Percentiles rank a stretch among this genome's conserved stretches.
These are phyloP conservation scores for Orchesellides sinensis DNA, from an alignment of 2,888 invertebrate genomes.

Conservation along the genomic window DNA sequence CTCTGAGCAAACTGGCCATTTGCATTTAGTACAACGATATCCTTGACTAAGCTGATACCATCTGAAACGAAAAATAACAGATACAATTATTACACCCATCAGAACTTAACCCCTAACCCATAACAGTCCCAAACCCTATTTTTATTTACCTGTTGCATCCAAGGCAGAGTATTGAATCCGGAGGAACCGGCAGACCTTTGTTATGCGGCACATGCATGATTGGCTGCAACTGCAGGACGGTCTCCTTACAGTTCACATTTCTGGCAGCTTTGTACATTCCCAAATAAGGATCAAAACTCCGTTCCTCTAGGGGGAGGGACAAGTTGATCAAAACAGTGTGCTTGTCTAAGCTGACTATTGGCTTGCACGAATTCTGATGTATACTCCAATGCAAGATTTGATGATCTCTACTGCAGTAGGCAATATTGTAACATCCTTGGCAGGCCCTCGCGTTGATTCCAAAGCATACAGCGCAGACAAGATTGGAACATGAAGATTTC, in stretches of 20 bases:
- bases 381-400: conserved; percentile 31
- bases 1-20: conserved; percentile 53
- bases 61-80: conserved; percentile 14
- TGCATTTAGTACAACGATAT: conserved; percentile 53
- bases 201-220: conserved; percentile 50
- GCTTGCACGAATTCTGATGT: conserved; percentile 17
- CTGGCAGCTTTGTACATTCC: conserved; percentile 36
- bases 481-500: conserved; percentile 33
- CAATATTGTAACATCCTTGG: conserved; percentile 40
- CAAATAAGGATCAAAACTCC: conserved; percentile 17
- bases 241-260: conserved; percentile 18
- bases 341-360: conserved; percentile 9
- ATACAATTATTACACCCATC: neutral
- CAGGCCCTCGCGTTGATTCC: conserved; percentile 30
- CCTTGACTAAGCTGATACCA: conserved; percentile 60
- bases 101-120: neutral
- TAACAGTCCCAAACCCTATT: neutral
- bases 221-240: conserved; percentile 33
- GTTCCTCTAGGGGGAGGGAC: conserved; percentile 13
- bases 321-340: conserved; percentile 18
- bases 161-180: conserved; percentile 61
- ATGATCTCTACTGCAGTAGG: conserved; percentile 36
- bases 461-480: conserved; percentile 41
- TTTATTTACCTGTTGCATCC: conserved; percentile 35
- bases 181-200: conserved; percentile 44